These are phyloP conservation scores for Prionailurus bengalensis DNA, from an alignment of 2,113 vertebrate genomes.

Conservation along the genomic window DNA sequence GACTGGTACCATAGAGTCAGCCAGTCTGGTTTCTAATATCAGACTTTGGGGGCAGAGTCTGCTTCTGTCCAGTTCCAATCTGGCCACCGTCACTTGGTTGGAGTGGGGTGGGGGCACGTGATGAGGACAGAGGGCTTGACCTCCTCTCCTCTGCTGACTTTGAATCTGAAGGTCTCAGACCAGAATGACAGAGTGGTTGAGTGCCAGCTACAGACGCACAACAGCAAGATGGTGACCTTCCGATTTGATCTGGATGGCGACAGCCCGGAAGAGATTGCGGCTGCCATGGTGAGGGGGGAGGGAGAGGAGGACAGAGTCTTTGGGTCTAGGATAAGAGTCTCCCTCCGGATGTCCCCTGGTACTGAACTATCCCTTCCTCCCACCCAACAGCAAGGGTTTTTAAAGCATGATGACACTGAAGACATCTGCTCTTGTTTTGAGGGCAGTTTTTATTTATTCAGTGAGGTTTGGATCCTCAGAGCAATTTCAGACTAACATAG, in stretches of 20 bases:
- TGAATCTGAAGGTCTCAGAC: conserved; percentile 91
- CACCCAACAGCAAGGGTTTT: neutral
- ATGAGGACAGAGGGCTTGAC: conserved; percentile 14
- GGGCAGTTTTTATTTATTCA: conserved; percentile 40
- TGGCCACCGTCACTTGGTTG: neutral
- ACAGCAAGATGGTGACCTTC: conserved; percentile 98
- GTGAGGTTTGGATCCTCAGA: neutral
- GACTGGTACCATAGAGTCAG: neutral
- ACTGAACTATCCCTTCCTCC: neutral
- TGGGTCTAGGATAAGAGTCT: neutral
- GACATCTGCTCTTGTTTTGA: neutral
- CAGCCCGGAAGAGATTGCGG: conserved; percentile 96
- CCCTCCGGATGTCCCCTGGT: neutral
- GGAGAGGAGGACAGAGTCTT: neutral
- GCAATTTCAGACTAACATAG: neutral
- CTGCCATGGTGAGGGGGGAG: conserved; percentile 93
- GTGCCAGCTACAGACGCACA: conserved; percentile 97
- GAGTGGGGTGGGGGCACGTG: neutral
- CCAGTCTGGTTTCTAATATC: neutral
- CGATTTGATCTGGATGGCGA: conserved; percentile 98
- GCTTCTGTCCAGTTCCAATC: neutral
- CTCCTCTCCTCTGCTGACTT: conserved; percentile 18
- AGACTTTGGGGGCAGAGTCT: neutral
- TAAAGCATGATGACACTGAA: neutral
- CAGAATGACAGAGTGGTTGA: conserved; percentile 95